Evolutionary conservation across 1,140 invertebrate species (phyloP).

Genomic region (Mya arenaria): DNA sequence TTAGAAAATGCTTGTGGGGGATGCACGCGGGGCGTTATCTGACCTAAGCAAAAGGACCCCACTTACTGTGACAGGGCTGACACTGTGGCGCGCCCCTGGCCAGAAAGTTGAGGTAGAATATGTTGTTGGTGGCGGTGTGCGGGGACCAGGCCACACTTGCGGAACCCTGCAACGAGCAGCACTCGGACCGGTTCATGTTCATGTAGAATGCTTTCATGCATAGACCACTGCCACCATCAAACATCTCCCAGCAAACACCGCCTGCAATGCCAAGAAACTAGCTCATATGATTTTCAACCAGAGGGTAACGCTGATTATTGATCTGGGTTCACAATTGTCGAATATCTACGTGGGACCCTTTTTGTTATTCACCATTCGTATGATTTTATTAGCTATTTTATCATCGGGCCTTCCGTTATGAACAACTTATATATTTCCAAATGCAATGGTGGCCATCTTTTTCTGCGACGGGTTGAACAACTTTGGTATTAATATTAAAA

Average conservation of each 20-base stretch:
- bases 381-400: too few relatives aligned
- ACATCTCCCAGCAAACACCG: constrained; percentile 25
- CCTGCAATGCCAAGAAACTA: too few relatives aligned
- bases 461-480: too few relatives aligned
- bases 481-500: too few relatives aligned
- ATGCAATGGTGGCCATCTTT: too few relatives aligned
- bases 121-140: background rate
- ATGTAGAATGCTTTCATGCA: constrained; percentile 14
- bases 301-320: too few relatives aligned
- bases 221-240: background rate
- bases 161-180: background rate
- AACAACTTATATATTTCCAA: too few relatives aligned
- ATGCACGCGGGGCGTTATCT: background rate
- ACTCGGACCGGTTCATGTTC: constrained; percentile 20
- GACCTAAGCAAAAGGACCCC: background rate
- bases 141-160: background rate
- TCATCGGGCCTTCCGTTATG: too few relatives aligned
- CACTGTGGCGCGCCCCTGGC: constrained; percentile 10
- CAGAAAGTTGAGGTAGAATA: constrained; percentile 34
- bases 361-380: too few relatives aligned
- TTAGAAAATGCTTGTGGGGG: background rate
- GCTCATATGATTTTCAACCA: too few relatives aligned
- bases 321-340: too few relatives aligned
- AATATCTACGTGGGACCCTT: too few relatives aligned
- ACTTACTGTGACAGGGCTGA: constrained; percentile 36